These are phyloP conservation scores for Oryzias javanicus DNA, from an alignment of 2,113 vertebrate species.

Conservation along the genomic window DNA sequence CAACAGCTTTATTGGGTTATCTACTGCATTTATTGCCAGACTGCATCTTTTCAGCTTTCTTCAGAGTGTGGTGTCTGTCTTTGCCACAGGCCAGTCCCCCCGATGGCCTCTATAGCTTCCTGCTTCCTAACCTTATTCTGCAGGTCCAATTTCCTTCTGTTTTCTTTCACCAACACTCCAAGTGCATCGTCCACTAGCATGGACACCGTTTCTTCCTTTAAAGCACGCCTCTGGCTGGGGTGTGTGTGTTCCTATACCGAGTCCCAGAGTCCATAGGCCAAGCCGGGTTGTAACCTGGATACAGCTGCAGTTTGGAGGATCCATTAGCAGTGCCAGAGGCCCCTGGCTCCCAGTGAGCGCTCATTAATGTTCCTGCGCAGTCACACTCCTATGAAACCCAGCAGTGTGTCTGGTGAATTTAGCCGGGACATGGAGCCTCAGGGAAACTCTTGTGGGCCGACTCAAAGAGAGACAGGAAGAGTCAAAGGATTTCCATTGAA, in stretches of 20 bases:
- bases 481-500: slow-evolving; percentile 37
- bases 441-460: slow-evolving; percentile 64
- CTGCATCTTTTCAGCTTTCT: slow-evolving; percentile 53
- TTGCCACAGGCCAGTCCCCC: slow-evolving; percentile 23
- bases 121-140: slow-evolving; percentile 5
- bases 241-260: too few species aligned
- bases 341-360: slow-evolving; percentile 65
- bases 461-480: slow-evolving; percentile 34
- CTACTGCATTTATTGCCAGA: slow-evolving; percentile 53
- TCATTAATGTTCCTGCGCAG: slow-evolving; percentile 76
- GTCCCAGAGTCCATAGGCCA: slow-evolving; percentile 39
- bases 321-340: slow-evolving; percentile 72
- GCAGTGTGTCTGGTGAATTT: slow-evolving; percentile 68
- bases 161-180: slow-evolving; percentile 21
- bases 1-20: slow-evolving; percentile 63
- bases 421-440: slow-evolving; percentile 65
- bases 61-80: slow-evolving; percentile 31
- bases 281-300: slow-evolving; percentile 71
- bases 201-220: slow-evolving; percentile 23
- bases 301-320: slow-evolving; percentile 72
- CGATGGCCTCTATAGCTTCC: slow-evolving; percentile 34
- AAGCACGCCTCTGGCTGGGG: slow-evolving; percentile 35
- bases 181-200: slow-evolving; percentile 3
- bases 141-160: slow-evolving; percentile 23
- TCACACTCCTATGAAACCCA: slow-evolving; percentile 72